phyloP scores from a whole-genome alignment of 2,797 vertebrate genomes.

The Tamandua tetradactyla region DNA sequence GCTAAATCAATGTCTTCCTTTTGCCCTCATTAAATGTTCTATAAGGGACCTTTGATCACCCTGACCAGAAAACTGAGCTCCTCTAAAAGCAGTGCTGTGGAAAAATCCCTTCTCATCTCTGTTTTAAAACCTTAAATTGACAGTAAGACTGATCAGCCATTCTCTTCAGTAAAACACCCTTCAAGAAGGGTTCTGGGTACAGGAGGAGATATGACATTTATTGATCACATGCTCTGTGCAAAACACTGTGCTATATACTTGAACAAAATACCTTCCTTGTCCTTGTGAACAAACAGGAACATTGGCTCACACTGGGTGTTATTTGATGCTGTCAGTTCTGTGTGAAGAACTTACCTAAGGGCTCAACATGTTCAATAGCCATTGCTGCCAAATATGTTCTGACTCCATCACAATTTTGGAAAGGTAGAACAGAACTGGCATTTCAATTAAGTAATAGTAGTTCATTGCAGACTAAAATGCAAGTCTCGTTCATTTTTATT shows the following conservation, averaged over 20 bases:
- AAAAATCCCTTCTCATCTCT: constrained; percentile 10
- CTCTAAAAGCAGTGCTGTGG: neutral
- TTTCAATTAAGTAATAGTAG: neutral
- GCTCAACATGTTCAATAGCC: neutral
- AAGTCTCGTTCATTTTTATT: constrained; percentile 41
- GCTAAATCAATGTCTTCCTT: neutral
- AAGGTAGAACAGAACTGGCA: neutral
- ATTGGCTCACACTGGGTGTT: neutral
- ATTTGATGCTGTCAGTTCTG: neutral
- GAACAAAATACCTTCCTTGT: neutral
- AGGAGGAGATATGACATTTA: neutral
- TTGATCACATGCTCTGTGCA: neutral
- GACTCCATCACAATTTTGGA: neutral
- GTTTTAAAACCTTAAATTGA: constrained; percentile 10
- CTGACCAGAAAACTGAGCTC: neutral
- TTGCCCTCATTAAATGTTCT: neutral
- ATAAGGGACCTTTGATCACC: neutral
- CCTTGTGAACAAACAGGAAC: neutral
- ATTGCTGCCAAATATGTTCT: neutral
- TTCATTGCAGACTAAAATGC: constrained; percentile 33
- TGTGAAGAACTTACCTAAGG: neutral
- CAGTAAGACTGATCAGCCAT: neutral
- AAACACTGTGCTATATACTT: neutral
- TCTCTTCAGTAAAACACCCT: neutral
- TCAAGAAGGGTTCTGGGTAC: neutral